Evolutionary conservation across 2,888 invertebrate genomes (phyloP), one percentile per base, ranked within the genome.

Genomic region (Plagiodera versicolora): DNA sequence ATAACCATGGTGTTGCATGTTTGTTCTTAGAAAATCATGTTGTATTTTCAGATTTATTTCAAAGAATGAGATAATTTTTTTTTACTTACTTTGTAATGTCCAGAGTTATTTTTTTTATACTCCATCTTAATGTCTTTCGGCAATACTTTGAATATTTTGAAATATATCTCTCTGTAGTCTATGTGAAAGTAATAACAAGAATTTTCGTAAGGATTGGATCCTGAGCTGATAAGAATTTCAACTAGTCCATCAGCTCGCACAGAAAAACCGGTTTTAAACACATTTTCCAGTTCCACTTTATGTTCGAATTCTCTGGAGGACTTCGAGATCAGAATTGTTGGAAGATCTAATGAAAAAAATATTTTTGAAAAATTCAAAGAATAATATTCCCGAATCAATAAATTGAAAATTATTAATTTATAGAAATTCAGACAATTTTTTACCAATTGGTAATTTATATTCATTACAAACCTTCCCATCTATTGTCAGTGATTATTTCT

Each of bases 181-280:
- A 79, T 71, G 24, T 70, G 69, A 9, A 78, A 68, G 35, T 75
- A 74, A 64, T 78, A 77, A 63, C 78, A 77, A 8, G 77, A 73
- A 64, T 76, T 73, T 47, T 67, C 70, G 19, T 71, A 61, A 0
- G 77, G 77, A 61, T 77, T 70, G 73, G 74, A 76, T 28, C 77
- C 77, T 14, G 72, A 71, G 56, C 77, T 78, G 16, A 77, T 28
- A 14, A 76, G 71, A 16, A 79, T 60, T 68, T 78, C 77, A 0
- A 75, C 73, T 19, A 66, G 55, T 19, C 70, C 70, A 16, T 68
- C 60, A 4, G 74, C 70, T 56, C 78, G 68, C 14, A 79, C 67
- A 0, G 79, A 78, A 64, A 79, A 70, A 14, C 74, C 74, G 6
- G 72, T 63, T 52, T 68, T 67, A 47, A 73, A 72, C 20, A 63